Percentiles rank a stretch among this genome's conserved stretches.
These are phyloP conservation scores for Malacoraja senta DNA, from an alignment of 2,797 vertebrate genomes.

Conservation along the genomic window DNA sequence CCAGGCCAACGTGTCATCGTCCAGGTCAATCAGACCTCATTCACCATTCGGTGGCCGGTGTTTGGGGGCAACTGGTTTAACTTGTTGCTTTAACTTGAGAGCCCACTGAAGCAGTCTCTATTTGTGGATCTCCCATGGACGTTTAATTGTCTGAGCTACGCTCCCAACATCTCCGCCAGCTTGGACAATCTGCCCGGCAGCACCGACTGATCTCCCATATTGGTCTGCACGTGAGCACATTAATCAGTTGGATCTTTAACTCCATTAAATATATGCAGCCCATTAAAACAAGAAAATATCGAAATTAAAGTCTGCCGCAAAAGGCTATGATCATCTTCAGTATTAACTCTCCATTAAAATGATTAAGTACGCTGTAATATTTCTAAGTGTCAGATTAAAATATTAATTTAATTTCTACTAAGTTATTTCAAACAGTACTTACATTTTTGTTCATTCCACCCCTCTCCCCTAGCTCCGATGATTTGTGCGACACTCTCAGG, in stretches of 20 bases:
- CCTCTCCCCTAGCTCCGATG: constrained; percentile 18
- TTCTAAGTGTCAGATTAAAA: constrained; percentile 37
- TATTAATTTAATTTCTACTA: constrained; percentile 38
- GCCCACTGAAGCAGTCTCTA: background rate
- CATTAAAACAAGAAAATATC: constrained; percentile 37
- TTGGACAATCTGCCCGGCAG: background rate
- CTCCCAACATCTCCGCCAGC: background rate
- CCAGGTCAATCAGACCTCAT: too few relatives aligned
- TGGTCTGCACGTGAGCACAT: background rate
- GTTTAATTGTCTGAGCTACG: too few relatives aligned
- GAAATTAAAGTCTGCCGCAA: constrained; percentile 33
- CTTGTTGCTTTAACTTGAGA: too few relatives aligned
- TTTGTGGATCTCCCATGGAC: background rate
- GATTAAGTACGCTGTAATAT: constrained; percentile 24
- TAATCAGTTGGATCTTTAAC: constrained; percentile 28
- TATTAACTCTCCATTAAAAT: constrained; percentile 37
- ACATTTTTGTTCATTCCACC: constrained; percentile 29
- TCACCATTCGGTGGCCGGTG: too few relatives aligned
- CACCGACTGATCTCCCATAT: background rate
- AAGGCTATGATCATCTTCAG: background rate
- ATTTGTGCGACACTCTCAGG: constrained; percentile 16
- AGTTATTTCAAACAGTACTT: constrained; percentile 32
- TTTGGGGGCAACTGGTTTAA: too few relatives aligned
- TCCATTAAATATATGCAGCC: constrained; percentile 29
- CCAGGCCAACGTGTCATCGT: too few relatives aligned